Evolutionary conservation across 2,888 invertebrate species (phyloP), one percentile per base, ranked within the genome.

Genomic region (Muscina levida): DNA sequence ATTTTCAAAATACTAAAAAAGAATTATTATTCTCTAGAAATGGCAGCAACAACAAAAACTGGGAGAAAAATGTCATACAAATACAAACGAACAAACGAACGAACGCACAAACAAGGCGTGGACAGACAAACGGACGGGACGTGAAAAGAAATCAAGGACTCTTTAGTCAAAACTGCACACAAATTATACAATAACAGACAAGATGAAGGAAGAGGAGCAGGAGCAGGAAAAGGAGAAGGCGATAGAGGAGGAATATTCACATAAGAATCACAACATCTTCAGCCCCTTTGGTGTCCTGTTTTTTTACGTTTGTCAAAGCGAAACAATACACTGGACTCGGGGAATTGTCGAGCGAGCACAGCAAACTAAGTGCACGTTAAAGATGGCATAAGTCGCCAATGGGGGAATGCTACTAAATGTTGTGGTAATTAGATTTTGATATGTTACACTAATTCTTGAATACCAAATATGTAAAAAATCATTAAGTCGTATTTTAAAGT

Each of bases 141-240:
- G 39, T 39, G 62, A 26, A 62, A 62, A 62, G 62, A 62, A 72
- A 72, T 77, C 77, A 81, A 81, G 81, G 81, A 81, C 77, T 77
- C 62, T 68, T 31, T 13, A 68, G 42, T 56, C 31, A 48, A 68
- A 80, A 67, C 73, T 59, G 76, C 72, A 68, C 72, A 68, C 44
- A 62, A 62, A 62, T 62, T 62, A n/a, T n/a, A 70, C 75, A 75
- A 56, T n/a, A n/a, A 13, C 62, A 62, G 17, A 26, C 73, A 39
- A n/a, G n/a, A n/a, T 5, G 15, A 5, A 46, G 44, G 11, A 2
- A 44, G 15, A 17, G n/a, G 15, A 17, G 15, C 1, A 2, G 15
- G 2, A 44, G 13, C 11, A 2, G n/a, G 13, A 2, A n/a, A n/a
- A n/a, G n/a, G n/a, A n/a, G n/a, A n/a, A n/a, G n/a, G n/a, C 11